Evolutionary conservation across 1,140 invertebrate species (phyloP), one percentile per base, ranked within the genome.

Genomic region (Sesamia nonagrioides): DNA sequence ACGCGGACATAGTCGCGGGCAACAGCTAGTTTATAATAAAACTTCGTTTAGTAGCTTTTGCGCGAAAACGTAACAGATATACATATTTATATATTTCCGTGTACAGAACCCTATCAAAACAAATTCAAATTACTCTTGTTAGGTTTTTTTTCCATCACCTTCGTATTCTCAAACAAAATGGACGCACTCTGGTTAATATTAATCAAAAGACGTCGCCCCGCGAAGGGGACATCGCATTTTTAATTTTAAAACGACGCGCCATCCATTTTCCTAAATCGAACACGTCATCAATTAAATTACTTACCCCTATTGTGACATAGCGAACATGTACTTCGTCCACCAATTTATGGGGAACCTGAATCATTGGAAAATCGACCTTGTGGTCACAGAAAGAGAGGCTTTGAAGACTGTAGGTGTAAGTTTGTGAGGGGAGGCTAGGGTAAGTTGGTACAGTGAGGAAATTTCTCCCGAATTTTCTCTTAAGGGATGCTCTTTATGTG

Each of bases 271-370:
- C 79, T 86, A 88, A 89, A 91, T 91, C 88, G 90, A 91, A 91
- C 88, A 83, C 84, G 89, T 91, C 92, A 92, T 93, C 91, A 91
- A 93, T 93, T 93, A 92, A 93, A 92, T 93, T 92, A 93, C 90
- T 91, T 86, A 77, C 48, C 61, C 74, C 50, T 56, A 77, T 77
- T 77, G 74, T 77, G 48, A 77, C 27, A 42, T 50, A 52, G 18
- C 7, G 27, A 75, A 50, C 73, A 63, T 75, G 73, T 50, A 61
- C 42, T 50, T 3, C 37, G 17, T 18, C 11, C 2, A 74, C 58
- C 35, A 66, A 77, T 17, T 54, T 77, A 42, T 6, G 1, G 0
- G 0, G 27, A 17, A 13, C 18, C 18, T 48, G 2, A 15, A 13
- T 15, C 74, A 72, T 45, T 3, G 18, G 52, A 89, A 87, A 87